Conservation (phyloP, 2,797 vertebrate genomes). For the Pseudocheirus occidentalis region DNA sequence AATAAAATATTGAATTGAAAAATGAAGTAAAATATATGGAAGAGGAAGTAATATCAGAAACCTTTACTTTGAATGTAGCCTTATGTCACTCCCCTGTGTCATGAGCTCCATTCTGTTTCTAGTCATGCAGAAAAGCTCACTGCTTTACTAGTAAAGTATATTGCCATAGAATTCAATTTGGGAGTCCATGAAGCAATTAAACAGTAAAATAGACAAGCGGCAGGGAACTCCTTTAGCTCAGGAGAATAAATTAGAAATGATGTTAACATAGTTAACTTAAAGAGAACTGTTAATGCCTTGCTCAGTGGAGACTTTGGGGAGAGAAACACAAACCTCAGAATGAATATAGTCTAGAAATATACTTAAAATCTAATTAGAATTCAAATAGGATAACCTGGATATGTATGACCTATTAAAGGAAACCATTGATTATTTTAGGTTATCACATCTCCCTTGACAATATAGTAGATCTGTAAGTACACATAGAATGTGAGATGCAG, state of each 20-base stretch:
- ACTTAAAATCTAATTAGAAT: slow-evolving; percentile 40
- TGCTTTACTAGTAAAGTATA: slow-evolving; percentile 54
- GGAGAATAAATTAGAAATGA: slow-evolving; percentile 60
- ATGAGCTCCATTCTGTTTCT: slow-evolving; percentile 59
- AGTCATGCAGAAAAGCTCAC: slow-evolving; percentile 49
- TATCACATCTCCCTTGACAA: neutral
- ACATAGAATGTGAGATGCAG: slow-evolving; percentile 13
- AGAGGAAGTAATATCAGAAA: neutral
- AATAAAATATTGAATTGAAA: slow-evolving; percentile 3
- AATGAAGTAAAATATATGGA: neutral
- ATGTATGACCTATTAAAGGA: slow-evolving; percentile 14
- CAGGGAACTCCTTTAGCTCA: slow-evolving; percentile 37
- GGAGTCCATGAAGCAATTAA: slow-evolving; percentile 65
- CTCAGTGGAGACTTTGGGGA: slow-evolving; percentile 28
- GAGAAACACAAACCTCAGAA: slow-evolving; percentile 7
- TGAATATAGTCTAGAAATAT: slow-evolving; percentile 7
- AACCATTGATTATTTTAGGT: neutral
- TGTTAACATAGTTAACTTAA: slow-evolving; percentile 57
- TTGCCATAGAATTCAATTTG: slow-evolving; percentile 56
- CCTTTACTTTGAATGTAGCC: neutral
- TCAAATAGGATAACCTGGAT: slow-evolving; percentile 40
- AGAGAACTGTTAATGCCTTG: slow-evolving; percentile 47
- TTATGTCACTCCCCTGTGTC: slow-evolving; percentile 3
- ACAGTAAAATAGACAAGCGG: slow-evolving; percentile 53
- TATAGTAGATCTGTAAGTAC: neutral